These are phyloP conservation scores for Drosophila mercatorum DNA, from an alignment of 2,888 invertebrate species.

Conservation along the genomic window DNA sequence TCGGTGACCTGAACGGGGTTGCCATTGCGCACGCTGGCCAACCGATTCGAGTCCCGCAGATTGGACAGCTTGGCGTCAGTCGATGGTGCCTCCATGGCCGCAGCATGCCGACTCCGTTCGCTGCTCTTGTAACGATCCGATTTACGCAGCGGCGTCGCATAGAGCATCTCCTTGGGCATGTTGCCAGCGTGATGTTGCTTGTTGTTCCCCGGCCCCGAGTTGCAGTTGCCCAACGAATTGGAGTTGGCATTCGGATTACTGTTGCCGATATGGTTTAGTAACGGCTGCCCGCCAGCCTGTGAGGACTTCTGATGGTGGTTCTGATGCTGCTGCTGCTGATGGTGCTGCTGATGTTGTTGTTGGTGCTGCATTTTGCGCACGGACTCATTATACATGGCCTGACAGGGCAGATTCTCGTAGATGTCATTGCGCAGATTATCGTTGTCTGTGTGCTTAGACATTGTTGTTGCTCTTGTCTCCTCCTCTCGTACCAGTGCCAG, in stretches of 20 bases:
- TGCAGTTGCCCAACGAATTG: conserved; percentile 70
- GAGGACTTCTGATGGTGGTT: conserved; percentile 79
- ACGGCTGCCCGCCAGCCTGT: conserved; percentile 40
- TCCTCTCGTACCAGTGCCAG: conserved; percentile 13
- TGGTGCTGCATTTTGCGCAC: conserved; percentile 84
- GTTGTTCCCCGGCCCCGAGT: conserved; percentile 44
- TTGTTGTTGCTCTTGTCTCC: conserved; percentile 51
- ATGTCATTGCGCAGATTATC: conserved; percentile 85
- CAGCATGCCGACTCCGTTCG: conserved; percentile 77
- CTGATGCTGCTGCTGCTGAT: conserved; percentile 40
- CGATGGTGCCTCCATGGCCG: conserved; percentile 20
- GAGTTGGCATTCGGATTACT: conserved; percentile 73
- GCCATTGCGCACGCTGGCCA: conserved; percentile 79
- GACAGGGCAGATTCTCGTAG: conserved; percentile 84
- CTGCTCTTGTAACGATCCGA: conserved; percentile 84
- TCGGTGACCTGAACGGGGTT: conserved; percentile 78
- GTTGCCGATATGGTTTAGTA: conserved; percentile 47
- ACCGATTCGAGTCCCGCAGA: conserved; percentile 82
- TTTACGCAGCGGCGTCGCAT: conserved; percentile 84
- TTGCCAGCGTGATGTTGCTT: conserved; percentile 53
- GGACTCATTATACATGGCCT: conserved; percentile 85
- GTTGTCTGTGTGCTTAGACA: conserved; percentile 85
- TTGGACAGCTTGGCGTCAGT: conserved; percentile 80
- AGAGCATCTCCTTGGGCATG: conserved; percentile 84
- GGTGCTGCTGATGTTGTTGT: conserved; percentile 48